Conservation (phyloP, 2,797 vertebrate species). For the Moxostoma hubbsi region DNA sequence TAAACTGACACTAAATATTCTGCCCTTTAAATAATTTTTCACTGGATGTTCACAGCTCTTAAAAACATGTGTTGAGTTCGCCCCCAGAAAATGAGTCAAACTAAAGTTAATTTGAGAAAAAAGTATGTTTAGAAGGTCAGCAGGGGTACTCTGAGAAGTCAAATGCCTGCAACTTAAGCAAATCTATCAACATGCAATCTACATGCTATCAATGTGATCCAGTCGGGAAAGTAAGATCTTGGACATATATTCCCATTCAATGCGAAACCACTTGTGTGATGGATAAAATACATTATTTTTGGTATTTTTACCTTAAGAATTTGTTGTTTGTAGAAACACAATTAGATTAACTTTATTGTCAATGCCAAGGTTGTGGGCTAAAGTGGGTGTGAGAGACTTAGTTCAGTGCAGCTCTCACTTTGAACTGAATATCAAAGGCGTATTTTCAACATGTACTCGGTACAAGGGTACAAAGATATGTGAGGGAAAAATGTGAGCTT, state of each 20-base stretch:
- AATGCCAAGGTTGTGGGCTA: constrained; percentile 35
- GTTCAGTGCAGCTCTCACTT: constrained; percentile 49
- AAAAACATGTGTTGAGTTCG: constrained; percentile 34
- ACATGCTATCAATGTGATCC: constrained; percentile 10
- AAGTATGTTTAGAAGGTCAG: not conserved
- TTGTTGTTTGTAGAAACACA: not conserved
- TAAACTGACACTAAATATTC: constrained; percentile 60
- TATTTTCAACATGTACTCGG: constrained; percentile 53
- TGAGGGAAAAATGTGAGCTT: constrained; percentile 34
- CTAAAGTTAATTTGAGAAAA: constrained; percentile 44
- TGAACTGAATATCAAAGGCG: constrained; percentile 59
- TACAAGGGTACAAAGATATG: constrained; percentile 44
- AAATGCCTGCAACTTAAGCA: constrained; percentile 34
- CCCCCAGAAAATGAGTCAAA: constrained; percentile 10
- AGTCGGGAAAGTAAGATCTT: constrained; percentile 6
- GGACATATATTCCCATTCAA: not conserved
- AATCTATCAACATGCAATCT: constrained; percentile 27
- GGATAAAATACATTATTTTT: constrained; percentile 10
- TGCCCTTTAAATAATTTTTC: constrained; percentile 49
- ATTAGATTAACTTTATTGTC: constrained; percentile 37
- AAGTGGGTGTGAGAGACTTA: constrained; percentile 40
- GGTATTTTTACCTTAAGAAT: constrained; percentile 18
- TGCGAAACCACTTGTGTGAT: not conserved
- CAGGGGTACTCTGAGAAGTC: constrained; percentile 37
- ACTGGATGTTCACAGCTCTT: constrained; percentile 28